Base-by-base conservation (phyloP, 2,797 vertebrate species). In the Sternotherus odoratus region DNA sequence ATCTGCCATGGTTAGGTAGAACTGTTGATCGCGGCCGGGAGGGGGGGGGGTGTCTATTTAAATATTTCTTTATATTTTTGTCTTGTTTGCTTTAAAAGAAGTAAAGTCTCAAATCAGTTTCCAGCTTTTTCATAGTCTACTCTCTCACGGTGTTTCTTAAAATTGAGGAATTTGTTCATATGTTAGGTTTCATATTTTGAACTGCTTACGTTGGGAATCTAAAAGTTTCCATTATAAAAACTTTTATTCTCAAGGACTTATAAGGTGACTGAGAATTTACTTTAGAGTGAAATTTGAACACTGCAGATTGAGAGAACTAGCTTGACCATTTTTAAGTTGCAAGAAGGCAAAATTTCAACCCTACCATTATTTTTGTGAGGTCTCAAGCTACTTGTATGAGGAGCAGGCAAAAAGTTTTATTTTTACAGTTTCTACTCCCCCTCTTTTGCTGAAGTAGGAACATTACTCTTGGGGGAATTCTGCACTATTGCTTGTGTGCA, bases 301-400 rank as follows among this genome's bases (percentile, higher is more conserved):
- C 3, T 60, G n/a, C 2, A 5, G 21, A 79, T 89, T 2, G 2
- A 57, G 48, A 85, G 4, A 77, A 79, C 53, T 56, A 43, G 43
- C 43, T 23, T 80, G 53, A 19, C 46, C 51, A 8, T 0, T 53
- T 89, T 87, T 82, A 4, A 66, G 88, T 91, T 74, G 30, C 26
- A 83, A 87, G 54, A 79, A 15, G 5, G 3, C 54, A 92, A 63
- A 87, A 56, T 83, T 92, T 24, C 88, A 5, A 66, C 9, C 63
- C 19, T 66, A 19, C 33, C 16, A 19, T 88, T 0, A 0, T 43
- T 43, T 3, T 24, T 1, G 0, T 50, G 48, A 92, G 13, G 1
- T 82, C 90, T 79, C 36, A 87, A 21, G 72, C 12, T 93, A 74
- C 23, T 36, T 1, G 13, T 74, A 74, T 28, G 28, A 74, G 36